Conservation (phyloP, 2,888 invertebrate species). For the Epistrophe grossulariae region DNA sequence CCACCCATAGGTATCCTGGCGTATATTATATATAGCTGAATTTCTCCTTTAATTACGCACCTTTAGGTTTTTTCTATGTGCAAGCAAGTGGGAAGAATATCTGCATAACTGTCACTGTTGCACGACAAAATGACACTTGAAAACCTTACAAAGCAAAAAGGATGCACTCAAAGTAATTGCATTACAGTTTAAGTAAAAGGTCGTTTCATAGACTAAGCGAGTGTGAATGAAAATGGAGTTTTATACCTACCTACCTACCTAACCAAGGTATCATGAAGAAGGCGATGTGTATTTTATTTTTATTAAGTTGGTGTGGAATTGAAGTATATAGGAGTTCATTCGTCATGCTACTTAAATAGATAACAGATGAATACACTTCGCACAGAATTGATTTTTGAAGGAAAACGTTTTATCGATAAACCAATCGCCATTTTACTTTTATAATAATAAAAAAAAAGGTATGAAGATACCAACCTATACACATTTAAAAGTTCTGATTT, state of each 20-base stretch:
- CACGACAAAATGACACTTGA: slow-evolving; percentile 73
- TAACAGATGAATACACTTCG: not conserved
- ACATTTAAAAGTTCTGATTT: too few relatives aligned
- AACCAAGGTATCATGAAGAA: not conserved
- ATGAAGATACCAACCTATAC: too few relatives aligned
- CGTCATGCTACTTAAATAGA: not conserved
- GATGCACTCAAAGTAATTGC: slow-evolving; percentile 75
- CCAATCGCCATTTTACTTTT: not conserved
- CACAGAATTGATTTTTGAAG: not conserved
- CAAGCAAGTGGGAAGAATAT: slow-evolving; percentile 8
- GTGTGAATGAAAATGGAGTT: slow-evolving; percentile 67
- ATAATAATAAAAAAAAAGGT: too few relatives aligned
- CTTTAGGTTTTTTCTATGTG: slow-evolving; percentile 49
- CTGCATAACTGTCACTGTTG: slow-evolving; percentile 42
- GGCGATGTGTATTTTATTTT: not conserved
- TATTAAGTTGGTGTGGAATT: not conserved
- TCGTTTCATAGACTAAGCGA: slow-evolving; percentile 71
- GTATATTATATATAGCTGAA: slow-evolving; percentile 41
- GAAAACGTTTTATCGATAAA: slow-evolving; percentile 4
- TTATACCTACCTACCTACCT: too few relatives aligned
- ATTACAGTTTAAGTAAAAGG: slow-evolving; percentile 75
- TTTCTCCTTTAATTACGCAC: slow-evolving; percentile 72
- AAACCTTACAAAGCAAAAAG: slow-evolving; percentile 70
- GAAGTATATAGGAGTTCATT: not conserved
- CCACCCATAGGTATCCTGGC: slow-evolving; percentile 37